phyloP scores from a whole-genome alignment of 2,113 vertebrate species.

The Notothenia rossii region DNA sequence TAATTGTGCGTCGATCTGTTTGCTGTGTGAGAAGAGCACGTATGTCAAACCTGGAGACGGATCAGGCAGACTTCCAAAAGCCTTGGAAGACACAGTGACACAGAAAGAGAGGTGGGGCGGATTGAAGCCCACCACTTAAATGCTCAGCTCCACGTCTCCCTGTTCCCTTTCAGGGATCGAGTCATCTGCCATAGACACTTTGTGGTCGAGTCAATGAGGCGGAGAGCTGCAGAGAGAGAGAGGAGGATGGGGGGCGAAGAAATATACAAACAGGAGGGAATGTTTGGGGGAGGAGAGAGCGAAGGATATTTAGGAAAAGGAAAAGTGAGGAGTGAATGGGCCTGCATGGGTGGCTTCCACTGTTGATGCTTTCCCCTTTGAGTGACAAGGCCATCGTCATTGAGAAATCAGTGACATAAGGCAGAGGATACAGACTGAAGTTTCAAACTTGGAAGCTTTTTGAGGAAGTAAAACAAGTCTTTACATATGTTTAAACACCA shows the following conservation, averaged over 20 bases:
- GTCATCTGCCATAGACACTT: conserved; percentile 72
- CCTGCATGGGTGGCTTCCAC: conserved; percentile 78
- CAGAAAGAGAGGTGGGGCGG: conserved; percentile 25
- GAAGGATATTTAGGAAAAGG: conserved; percentile 53
- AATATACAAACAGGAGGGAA: conserved; percentile 67
- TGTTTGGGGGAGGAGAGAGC: conserved; percentile 45
- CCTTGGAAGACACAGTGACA: conserved; percentile 31
- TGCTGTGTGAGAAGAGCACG: conserved; percentile 55
- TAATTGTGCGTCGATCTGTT: conserved; percentile 68
- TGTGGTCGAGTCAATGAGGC: conserved; percentile 73
- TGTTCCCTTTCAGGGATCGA: conserved; percentile 49
- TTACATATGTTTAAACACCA: background rate
- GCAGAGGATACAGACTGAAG: conserved; percentile 60
- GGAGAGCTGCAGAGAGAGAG: conserved; percentile 53
- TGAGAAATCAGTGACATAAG: conserved; percentile 64
- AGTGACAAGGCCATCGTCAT: conserved; percentile 74
- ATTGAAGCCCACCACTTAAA: conserved; percentile 62
- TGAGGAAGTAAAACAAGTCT: background rate
- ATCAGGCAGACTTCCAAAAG: conserved; percentile 56
- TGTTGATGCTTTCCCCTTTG: conserved; percentile 66
- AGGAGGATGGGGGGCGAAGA: conserved; percentile 55
- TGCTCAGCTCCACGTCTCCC: conserved; percentile 40
- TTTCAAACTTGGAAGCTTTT: conserved; percentile 47
- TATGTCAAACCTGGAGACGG: conserved; percentile 66
- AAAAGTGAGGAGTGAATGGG: conserved; percentile 62